phyloP scores from a whole-genome alignment of 2,888 invertebrate genomes.

The Synanthedon tipuliformis region DNA sequence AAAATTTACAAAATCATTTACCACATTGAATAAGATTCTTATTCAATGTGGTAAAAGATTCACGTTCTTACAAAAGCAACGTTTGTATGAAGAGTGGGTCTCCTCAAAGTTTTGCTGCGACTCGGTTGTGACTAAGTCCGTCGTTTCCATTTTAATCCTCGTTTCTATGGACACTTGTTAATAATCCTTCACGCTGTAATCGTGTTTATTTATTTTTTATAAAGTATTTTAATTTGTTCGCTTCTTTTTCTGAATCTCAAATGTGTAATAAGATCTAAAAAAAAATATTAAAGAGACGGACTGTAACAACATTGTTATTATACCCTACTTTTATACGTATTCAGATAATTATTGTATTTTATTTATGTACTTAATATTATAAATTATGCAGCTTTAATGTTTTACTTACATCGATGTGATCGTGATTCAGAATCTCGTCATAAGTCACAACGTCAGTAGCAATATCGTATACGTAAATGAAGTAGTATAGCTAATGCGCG shows the following conservation, averaged over 20 bases:
- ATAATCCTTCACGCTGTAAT: constrained; percentile 39
- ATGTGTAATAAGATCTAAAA: too few relatives aligned
- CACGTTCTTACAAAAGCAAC: background rate
- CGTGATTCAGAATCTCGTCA: constrained; percentile 71
- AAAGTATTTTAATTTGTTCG: background rate
- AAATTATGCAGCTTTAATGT: constrained; percentile 70
- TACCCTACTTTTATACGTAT: constrained; percentile 45
- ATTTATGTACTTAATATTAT: constrained; percentile 64
- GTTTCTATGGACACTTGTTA: constrained; percentile 52
- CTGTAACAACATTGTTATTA: constrained; percentile 48
- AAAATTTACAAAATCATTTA: too few relatives aligned
- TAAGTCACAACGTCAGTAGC: constrained; percentile 69
- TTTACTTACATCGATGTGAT: constrained; percentile 67
- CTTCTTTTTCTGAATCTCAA: constrained; percentile 18
- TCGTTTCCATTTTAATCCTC: constrained; percentile 29
- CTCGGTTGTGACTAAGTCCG: constrained; percentile 27
- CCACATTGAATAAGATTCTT: too few relatives aligned
- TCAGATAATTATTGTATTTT: constrained; percentile 53
- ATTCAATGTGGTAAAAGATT: too few relatives aligned
- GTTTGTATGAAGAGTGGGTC: constrained; percentile 6
- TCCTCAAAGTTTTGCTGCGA: constrained; percentile 31
- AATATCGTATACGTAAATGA: constrained; percentile 50
- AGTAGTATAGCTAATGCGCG: constrained; percentile 44
- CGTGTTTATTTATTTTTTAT: background rate
- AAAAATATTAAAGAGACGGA: constrained; percentile 30